Conservation (phyloP, 2,113 vertebrate genomes). For the Pteronura brasiliensis region DNA sequence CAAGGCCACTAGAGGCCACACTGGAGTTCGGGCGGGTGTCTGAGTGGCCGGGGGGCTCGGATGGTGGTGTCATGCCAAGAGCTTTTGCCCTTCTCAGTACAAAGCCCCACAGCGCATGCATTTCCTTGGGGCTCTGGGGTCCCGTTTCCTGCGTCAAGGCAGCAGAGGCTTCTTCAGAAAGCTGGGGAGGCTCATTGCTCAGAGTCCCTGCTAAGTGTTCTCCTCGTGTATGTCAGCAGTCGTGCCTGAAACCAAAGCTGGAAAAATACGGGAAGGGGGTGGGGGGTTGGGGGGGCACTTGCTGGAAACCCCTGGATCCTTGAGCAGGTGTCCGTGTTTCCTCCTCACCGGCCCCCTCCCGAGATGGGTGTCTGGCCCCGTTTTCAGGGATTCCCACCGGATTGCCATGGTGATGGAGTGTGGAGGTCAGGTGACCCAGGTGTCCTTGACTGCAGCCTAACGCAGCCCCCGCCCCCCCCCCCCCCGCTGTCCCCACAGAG, state of each 20-base stretch:
- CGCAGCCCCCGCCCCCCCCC: fast-evolving
- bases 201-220: background rate
- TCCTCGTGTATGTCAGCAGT: fast-evolving
- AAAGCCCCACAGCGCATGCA: fast-evolving
- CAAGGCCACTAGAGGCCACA: background rate
- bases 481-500: slow-evolving; percentile 56
- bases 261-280: background rate
- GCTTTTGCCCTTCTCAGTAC: background rate
- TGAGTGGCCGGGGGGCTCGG: fast-evolving
- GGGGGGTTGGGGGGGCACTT: too few relatives aligned
- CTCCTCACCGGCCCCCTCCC: fast-evolving
- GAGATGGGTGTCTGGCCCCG: fast-evolving
- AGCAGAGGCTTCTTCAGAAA: background rate
- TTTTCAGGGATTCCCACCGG: background rate
- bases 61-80: fast-evolving
- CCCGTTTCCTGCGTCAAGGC: fast-evolving
- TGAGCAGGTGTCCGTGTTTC: background rate
- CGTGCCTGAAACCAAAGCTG: background rate
- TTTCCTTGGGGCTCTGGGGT: background rate
- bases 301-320: background rate
- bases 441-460: background rate
- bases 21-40: background rate
- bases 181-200: background rate
- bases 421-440: fast-evolving
- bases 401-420: background rate